phyloP scores from a whole-genome alignment of 2,888 invertebrate genomes.

The Daptonema setosum region DNA sequence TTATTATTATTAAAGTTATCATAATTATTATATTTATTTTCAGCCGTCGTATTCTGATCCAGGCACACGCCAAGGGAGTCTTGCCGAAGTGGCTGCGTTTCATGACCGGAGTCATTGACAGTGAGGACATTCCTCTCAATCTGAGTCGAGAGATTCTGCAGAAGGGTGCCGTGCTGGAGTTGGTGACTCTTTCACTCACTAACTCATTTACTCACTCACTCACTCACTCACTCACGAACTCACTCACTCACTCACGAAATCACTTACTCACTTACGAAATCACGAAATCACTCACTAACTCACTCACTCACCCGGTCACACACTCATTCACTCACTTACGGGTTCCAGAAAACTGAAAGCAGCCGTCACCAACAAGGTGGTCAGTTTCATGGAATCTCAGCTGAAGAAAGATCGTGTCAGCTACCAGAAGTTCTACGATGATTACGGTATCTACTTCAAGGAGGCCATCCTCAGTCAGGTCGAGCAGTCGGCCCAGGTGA shows the following conservation, averaged over 20 bases:
- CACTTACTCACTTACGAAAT: too few relatives aligned
- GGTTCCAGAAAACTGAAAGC: slow-evolving; percentile 58
- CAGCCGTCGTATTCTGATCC: slow-evolving; percentile 49
- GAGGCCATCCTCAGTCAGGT: slow-evolving; percentile 74
- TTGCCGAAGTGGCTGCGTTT: slow-evolving; percentile 85
- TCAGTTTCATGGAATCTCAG: slow-evolving; percentile 63
- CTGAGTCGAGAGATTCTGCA: slow-evolving; percentile 81
- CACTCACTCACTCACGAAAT: too few relatives aligned
- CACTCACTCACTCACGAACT: too few relatives aligned
- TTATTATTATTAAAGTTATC: too few relatives aligned
- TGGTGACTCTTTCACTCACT: too few relatives aligned
- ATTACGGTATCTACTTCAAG: slow-evolving; percentile 75
- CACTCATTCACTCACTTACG: too few relatives aligned
- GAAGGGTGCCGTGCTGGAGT: slow-evolving; percentile 62
- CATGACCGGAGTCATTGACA: slow-evolving; percentile 85
- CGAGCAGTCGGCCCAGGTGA: slow-evolving; percentile 57
- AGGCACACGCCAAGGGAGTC: slow-evolving; percentile 65
- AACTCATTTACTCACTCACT: too few relatives aligned
- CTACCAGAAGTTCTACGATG: slow-evolving; percentile 64
- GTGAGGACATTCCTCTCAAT: slow-evolving; percentile 92
- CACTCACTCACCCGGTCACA: too few relatives aligned
- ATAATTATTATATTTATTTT: too few relatives aligned
- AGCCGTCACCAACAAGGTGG: slow-evolving; percentile 57
- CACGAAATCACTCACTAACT: too few relatives aligned
- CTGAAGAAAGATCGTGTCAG: slow-evolving; percentile 57